Evolutionary conservation across 2,113 vertebrate species (phyloP), one percentile per base, ranked within the genome.

Genomic region (Stomatorhinus ivindoensis): DNA sequence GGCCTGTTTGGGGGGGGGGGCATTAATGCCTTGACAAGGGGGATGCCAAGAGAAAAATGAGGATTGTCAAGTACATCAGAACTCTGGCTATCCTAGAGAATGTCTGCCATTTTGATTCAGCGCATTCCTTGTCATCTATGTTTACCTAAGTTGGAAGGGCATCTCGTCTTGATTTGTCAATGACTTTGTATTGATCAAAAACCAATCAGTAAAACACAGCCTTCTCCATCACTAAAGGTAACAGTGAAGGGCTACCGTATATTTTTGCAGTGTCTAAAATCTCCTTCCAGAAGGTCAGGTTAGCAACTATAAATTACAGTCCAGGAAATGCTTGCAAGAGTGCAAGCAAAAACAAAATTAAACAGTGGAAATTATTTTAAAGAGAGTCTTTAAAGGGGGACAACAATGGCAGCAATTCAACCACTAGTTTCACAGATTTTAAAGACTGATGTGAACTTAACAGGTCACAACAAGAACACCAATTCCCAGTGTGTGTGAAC

Each of bases 371-470:
- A 2, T 51, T 31, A 19, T 82, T 89, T 53, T 65, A 80, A 51
- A 89, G 82, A 35, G 19, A 44, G 17, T 19, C 27, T 48, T 58
- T 58, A 61, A n/a, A 61, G 55, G 21, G 2, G 6, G 2, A 61
- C 24, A 61, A 61, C 21, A 61, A 58, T 58, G 55, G 6, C 53
- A 83, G 61, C 65, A 69, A 86, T 42, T 86, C 83, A 89, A 58
- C 19, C 44, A 8, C 21, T 50, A 55, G 58, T 86, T 35, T 86
- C 89, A 39, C 83, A 50, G 83, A 73, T 65, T 55, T 11, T 89
- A 89, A 89, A 69, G 55, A 86, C 51, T 82, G 80, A 65, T 53
- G 46, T 89, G 61, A 89, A 89, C 86, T 69, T 50, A 46, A 53
- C 24, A 47, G 83, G 35, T 46, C 55, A 73, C 48, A 47, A 89